These are phyloP conservation scores for Trachythela sp. DNA, from an alignment of 64 coral and sea anemone species.

Conservation along the genomic window DNA sequence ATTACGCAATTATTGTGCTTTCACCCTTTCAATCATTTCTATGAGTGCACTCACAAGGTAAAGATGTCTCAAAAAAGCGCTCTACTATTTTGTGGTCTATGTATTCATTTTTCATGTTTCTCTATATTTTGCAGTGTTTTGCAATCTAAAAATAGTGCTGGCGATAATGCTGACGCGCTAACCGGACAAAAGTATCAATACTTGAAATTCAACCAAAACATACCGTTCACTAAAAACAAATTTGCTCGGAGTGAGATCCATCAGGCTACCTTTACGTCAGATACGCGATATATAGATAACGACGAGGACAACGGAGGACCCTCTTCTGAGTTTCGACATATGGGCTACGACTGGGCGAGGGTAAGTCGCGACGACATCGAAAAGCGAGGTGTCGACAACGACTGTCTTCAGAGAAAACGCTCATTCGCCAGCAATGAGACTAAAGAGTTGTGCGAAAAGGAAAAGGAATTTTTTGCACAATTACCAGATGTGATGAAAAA, in stretches of 20 bases:
- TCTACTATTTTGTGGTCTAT: background rate
- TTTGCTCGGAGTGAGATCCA: background rate
- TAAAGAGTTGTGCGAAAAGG: background rate
- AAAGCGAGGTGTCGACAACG: background rate
- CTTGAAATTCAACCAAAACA: background rate
- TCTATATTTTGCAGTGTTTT: background rate
- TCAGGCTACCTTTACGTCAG: background rate
- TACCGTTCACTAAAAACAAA: background rate
- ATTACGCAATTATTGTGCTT: too few relatives aligned
- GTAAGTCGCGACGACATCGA: background rate
- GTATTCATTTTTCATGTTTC: background rate
- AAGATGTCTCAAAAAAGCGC: background rate
- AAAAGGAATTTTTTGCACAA: background rate
- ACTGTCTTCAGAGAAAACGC: background rate
- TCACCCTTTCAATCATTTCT: too few relatives aligned
- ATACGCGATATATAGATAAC: background rate
- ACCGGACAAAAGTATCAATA: background rate
- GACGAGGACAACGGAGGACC: constrained; percentile 22
- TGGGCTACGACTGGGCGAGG: background rate
- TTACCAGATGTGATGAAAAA: background rate
- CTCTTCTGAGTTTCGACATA: constrained; percentile 3
- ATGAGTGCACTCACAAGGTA: too few relatives aligned
- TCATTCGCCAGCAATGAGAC: too few relatives aligned
- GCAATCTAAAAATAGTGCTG: background rate
- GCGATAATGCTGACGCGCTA: too few relatives aligned